Conservation (phyloP, 2,888 invertebrate genomes). For the Perizoma flavofasciatum region DNA sequence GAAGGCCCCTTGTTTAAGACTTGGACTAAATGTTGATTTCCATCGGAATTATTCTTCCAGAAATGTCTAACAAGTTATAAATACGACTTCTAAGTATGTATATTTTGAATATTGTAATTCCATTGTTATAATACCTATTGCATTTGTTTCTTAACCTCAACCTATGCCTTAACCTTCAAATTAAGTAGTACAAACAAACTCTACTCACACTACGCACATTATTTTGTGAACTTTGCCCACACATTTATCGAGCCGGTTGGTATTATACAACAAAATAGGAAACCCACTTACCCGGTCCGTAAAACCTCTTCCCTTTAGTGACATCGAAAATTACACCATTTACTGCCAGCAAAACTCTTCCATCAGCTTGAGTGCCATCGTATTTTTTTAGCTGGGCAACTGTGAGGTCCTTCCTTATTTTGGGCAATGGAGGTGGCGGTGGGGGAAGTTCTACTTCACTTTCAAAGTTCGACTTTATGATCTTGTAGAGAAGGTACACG, state of each 20-base stretch:
- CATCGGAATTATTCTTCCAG: conserved; percentile 27
- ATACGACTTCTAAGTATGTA: no score
- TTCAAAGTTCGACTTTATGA: conserved; percentile 79
- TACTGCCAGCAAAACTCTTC: conserved; percentile 95
- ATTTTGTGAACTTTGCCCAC: conserved; percentile 36
- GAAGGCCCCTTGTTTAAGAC: conserved; percentile 27
- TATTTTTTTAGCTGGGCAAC: conserved; percentile 93
- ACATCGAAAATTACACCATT: conserved; percentile 98
- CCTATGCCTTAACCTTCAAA: conserved; percentile 13
- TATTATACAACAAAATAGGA: conserved; percentile 33
- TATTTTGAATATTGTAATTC: background rate
- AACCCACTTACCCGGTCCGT: conserved; percentile 92
- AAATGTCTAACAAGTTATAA: conserved; percentile 5
- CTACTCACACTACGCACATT: conserved; percentile 23
- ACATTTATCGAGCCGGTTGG: conserved; percentile 27
- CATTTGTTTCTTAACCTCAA: background rate
- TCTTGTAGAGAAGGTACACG: conserved; percentile 85
- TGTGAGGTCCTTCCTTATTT: conserved; percentile 94
- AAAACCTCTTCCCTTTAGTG: conserved; percentile 94
- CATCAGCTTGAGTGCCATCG: conserved; percentile 93
- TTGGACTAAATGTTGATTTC: conserved; percentile 24
- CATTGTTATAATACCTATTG: background rate
- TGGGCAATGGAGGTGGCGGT: conserved; percentile 86
- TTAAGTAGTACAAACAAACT: conserved; percentile 16
- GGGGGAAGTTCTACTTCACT: conserved; percentile 62